Evolutionary conservation across 2,113 vertebrate species (phyloP).

Genomic region (Petromus typicus): DNA sequence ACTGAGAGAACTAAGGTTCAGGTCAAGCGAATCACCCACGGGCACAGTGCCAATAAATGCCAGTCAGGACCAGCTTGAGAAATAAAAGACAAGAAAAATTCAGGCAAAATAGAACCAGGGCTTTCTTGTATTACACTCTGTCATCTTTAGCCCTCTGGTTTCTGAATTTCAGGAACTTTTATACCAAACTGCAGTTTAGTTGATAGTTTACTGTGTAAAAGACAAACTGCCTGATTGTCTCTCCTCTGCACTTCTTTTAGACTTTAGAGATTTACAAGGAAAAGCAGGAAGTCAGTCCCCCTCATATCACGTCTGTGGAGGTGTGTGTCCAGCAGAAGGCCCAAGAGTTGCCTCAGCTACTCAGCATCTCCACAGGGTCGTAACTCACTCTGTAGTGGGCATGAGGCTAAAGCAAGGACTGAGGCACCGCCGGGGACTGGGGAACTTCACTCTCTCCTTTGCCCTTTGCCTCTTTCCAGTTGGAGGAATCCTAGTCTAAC

Average conservation of each 20-base stretch:
- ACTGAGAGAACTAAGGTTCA: background rate
- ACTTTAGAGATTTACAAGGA: background rate
- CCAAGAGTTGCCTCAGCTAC: background rate
- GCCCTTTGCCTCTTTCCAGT: background rate
- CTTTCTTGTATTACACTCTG: background rate
- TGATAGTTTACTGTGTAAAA: background rate
- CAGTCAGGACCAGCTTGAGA: background rate
- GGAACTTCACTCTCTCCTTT: background rate
- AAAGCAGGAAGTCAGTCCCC: background rate
- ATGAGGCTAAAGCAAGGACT: background rate
- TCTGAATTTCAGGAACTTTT: background rate
- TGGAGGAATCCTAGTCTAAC: slow-evolving; percentile 42
- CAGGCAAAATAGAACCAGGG: background rate
- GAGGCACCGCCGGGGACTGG: background rate
- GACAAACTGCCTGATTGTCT: background rate
- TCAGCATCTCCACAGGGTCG: background rate
- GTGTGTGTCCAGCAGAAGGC: background rate
- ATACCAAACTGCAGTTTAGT: background rate
- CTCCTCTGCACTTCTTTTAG: background rate
- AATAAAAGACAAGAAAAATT: background rate
- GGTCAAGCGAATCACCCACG: background rate
- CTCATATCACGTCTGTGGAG: background rate
- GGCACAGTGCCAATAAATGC: too few species aligned
- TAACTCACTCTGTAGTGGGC: background rate
- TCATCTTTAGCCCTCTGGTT: background rate